Evolutionary conservation across 2,113 vertebrate species (phyloP).

Genomic region (Oostethus manadensis): DNA sequence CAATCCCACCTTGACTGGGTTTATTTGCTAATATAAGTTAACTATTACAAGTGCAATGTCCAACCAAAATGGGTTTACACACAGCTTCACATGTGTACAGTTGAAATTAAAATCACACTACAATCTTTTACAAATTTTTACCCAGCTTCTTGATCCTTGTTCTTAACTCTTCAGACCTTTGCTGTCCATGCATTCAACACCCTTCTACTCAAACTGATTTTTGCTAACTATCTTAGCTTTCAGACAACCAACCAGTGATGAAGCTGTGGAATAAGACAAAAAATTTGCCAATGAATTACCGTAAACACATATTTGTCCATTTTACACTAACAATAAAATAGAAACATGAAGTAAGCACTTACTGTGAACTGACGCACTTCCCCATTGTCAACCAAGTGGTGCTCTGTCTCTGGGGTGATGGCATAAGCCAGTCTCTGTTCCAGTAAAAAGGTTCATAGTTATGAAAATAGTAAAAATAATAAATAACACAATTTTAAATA

Average conservation of each 20-base stretch:
- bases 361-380: conserved; percentile 87
- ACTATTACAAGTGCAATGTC: conserved; percentile 8
- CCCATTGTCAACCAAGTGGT: conserved; percentile 78
- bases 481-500: neutral
- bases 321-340: neutral
- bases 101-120: conserved; percentile 53
- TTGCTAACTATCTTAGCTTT: conserved; percentile 8
- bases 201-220: neutral
- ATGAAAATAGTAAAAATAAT: neutral
- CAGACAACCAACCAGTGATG: conserved; percentile 84
- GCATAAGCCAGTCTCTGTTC: conserved; percentile 82
- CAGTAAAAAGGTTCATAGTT: neutral
- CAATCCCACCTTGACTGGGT: neutral
- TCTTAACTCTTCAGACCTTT: conserved; percentile 32
- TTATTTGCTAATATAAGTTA: neutral
- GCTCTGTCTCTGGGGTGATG: conserved; percentile 84
- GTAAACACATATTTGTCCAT: neutral
- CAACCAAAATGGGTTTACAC: conserved; percentile 45
- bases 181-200: conserved; percentile 12
- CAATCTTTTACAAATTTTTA: conserved; percentile 18
- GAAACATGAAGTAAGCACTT: conserved; percentile 21
- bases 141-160: conserved; percentile 32
- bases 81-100: conserved; percentile 65
- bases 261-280: conserved; percentile 65
- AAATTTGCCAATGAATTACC: conserved; percentile 7